Evolutionary conservation across 2,888 invertebrate genomes (phyloP).

Genomic region (Lacanobia wlatinum): DNA sequence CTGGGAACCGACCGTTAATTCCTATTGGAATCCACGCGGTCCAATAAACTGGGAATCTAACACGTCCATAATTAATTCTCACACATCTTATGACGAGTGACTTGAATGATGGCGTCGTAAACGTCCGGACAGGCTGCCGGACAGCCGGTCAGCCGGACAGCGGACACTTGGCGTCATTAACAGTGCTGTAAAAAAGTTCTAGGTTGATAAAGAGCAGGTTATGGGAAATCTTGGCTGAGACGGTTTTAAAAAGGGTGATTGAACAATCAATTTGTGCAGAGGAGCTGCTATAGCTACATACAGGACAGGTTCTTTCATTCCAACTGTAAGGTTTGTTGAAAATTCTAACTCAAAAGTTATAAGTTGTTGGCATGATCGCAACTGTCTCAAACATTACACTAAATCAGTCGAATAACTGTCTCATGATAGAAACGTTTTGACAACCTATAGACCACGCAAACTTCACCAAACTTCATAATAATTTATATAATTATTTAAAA

Average conservation of each 20-base stretch:
- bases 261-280: background rate
- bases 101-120: constrained; percentile 69
- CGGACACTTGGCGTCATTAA: constrained; percentile 62
- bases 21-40: constrained; percentile 63
- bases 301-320: background rate
- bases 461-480: background rate
- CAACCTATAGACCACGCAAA: background rate
- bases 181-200: constrained; percentile 59
- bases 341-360: background rate
- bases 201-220: constrained; percentile 9
- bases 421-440: background rate
- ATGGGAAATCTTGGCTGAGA: constrained; percentile 18
- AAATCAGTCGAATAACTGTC: background rate
- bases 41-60: constrained; percentile 65
- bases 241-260: background rate
- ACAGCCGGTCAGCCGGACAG: constrained; percentile 53
- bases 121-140: constrained; percentile 64
- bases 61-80: constrained; percentile 75
- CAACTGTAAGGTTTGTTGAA: background rate
- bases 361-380: no score
- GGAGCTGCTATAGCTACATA: background rate
- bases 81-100: constrained; percentile 68
- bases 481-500: constrained; percentile 39
- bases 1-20: constrained; percentile 62
- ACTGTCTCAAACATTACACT: background rate